Evolutionary conservation across 2,113 vertebrate genomes (phyloP).

Genomic region (Aspidoscelis tigris): DNA sequence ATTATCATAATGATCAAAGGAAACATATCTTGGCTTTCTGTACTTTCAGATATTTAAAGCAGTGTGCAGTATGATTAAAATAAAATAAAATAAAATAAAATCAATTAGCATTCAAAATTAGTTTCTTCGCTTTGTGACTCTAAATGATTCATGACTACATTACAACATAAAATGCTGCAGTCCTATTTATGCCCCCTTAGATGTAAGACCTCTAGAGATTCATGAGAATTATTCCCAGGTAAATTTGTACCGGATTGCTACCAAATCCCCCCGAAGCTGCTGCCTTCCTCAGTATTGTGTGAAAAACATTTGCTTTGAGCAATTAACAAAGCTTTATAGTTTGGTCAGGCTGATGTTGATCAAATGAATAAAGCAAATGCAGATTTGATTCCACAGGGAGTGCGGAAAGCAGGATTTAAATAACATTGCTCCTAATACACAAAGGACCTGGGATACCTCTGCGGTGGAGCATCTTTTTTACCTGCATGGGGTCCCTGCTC

Average conservation of each 20-base stretch:
- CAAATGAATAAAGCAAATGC: neutral
- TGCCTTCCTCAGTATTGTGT: neutral
- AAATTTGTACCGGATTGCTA: neutral
- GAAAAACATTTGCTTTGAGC: neutral
- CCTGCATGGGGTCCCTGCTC: no score
- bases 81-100: neutral
- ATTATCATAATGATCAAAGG: neutral
- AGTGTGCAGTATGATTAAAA: neutral
- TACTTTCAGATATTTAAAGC: neutral
- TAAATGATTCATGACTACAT: neutral
- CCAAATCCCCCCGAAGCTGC: neutral
- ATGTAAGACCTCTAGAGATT: neutral
- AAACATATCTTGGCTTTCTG: neutral
- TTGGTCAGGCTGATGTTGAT: neutral
- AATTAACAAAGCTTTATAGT: neutral
- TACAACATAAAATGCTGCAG: neutral
- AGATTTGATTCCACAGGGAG: neutral
- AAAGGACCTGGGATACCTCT: no score
- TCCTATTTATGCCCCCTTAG: neutral
- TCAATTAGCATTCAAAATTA: constrained; percentile 5
- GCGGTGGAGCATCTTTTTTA: no score
- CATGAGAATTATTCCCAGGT: neutral
- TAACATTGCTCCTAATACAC: neutral
- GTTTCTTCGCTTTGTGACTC: neutral
- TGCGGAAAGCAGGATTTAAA: neutral